A percentile compares a stretch with the other conserved stretches of the same genome.
These are phyloP conservation scores for Orthonevra nobilis DNA, from an alignment of 2,888 invertebrate species.

Conservation along the genomic window DNA sequence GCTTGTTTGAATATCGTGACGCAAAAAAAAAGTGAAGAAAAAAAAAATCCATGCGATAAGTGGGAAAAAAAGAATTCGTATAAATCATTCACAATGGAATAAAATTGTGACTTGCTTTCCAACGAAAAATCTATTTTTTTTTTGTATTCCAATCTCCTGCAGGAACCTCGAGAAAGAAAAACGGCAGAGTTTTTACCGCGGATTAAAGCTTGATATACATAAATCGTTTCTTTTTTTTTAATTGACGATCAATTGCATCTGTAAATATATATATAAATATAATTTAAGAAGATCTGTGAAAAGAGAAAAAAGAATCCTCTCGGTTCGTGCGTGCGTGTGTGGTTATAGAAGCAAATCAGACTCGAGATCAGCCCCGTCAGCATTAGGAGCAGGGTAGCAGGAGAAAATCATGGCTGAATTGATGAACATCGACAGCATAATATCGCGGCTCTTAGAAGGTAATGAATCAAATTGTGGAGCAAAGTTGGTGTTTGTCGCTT, in stretches of 20 bases:
- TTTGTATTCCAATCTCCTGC: conserved; percentile 25
- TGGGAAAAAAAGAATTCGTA: conserved; percentile 44
- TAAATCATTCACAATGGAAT: conserved; percentile 63
- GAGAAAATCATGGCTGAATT: conserved; percentile 76
- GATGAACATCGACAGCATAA: conserved; percentile 79
- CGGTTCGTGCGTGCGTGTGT: conserved; percentile 40
- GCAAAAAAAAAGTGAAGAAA: conserved; percentile 43
- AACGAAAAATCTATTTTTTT: conserved; percentile 28
- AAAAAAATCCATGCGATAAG: conserved; percentile 45
- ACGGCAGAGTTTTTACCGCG: conserved; percentile 49
- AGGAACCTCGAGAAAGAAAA: conserved; percentile 64
- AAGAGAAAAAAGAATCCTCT: conserved; percentile 7
- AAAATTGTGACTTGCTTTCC: conserved; percentile 58
- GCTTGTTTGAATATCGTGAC: conserved; percentile 40
- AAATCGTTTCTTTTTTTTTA: no score
- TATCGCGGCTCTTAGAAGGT: conserved; percentile 79
- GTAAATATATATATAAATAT: conserved; percentile 32
- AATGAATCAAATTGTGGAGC: conserved; percentile 11
- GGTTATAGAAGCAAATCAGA: not conserved
- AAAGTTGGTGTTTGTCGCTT: not conserved
- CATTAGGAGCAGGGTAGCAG: conserved; percentile 1
- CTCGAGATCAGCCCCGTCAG: conserved; percentile 6
- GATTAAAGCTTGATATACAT: conserved; percentile 37
- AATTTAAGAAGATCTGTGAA: no score
- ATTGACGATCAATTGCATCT: conserved; percentile 44